A percentile compares a stretch with the other conserved stretches of the same genome.
These are phyloP conservation scores for Heliothis subflexa DNA, from an alignment of 1,140 invertebrate genomes.

Conservation along the genomic window DNA sequence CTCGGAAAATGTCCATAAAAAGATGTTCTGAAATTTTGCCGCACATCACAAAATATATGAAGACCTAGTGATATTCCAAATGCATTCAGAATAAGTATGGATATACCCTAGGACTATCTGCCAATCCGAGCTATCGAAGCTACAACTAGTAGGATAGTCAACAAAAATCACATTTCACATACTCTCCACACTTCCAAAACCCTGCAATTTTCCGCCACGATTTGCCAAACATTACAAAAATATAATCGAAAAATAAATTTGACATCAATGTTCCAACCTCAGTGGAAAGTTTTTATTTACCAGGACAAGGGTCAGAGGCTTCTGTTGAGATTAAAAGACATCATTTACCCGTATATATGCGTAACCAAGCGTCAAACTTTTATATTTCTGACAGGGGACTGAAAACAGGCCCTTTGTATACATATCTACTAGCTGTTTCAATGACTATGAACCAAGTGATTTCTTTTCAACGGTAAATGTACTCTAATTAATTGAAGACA, in stretches of 20 bases:
- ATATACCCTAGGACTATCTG: too few relatives aligned
- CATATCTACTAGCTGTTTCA: constrained; percentile 60
- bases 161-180: background rate
- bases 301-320: constrained; percentile 69
- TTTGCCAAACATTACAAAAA: constrained; percentile 70
- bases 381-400: constrained; percentile 77
- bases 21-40: too few relatives aligned
- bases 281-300: constrained; percentile 67
- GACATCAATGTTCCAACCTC: constrained; percentile 70
- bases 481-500: constrained; percentile 58
- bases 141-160: background rate
- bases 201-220: constrained; percentile 55
- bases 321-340: constrained; percentile 79
- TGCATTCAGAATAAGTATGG: too few relatives aligned
- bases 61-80: too few relatives aligned
- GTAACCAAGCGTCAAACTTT: constrained; percentile 72
- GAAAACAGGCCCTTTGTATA: constrained; percentile 62
- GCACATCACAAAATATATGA: too few relatives aligned
- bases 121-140: too few relatives aligned
- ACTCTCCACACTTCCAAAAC: constrained; percentile 6
- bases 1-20: too few relatives aligned
- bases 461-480: constrained; percentile 54
- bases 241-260: constrained; percentile 80
- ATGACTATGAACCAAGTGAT: constrained; percentile 61
- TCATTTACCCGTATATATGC: constrained; percentile 77